Evolutionary conservation across 2,888 invertebrate species (phyloP).

Genomic region (Julus scandinavius): DNA sequence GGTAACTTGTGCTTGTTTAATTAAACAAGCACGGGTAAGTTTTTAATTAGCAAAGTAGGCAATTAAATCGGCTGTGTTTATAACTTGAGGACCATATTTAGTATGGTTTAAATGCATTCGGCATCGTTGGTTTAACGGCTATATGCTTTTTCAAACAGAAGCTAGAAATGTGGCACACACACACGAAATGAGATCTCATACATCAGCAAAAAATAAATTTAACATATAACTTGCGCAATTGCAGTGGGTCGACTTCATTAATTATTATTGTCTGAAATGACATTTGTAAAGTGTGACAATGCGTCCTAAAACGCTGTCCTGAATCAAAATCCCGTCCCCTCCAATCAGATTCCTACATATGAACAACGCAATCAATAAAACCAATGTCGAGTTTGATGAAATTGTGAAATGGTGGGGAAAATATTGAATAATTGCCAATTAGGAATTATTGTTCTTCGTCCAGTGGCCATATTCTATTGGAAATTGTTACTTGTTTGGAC

Average conservation of each 20-base stretch:
- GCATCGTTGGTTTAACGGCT: neutral
- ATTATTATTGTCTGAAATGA: neutral
- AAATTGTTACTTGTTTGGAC: too few species aligned
- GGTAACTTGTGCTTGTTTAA: neutral
- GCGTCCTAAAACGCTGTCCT: neutral
- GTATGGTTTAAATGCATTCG: neutral
- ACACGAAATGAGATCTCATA: neutral
- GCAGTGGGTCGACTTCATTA: neutral
- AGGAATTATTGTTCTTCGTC: too few species aligned
- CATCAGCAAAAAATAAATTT: neutral
- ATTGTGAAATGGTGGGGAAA: neutral
- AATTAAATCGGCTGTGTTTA: neutral
- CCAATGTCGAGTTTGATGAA: neutral
- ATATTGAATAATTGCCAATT: too few species aligned
- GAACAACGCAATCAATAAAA: neutral
- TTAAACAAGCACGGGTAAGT: neutral
- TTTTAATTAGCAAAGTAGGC: neutral
- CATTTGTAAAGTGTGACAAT: neutral
- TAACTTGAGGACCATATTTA: neutral
- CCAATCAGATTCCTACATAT: neutral
- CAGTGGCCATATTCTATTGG: too few species aligned
- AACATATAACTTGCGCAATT: neutral
- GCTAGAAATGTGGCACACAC: neutral
- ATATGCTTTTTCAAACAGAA: neutral
- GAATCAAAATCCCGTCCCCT: neutral